Conservation (phyloP, 2,113 vertebrate genomes). For the Morone saxatilis region DNA sequence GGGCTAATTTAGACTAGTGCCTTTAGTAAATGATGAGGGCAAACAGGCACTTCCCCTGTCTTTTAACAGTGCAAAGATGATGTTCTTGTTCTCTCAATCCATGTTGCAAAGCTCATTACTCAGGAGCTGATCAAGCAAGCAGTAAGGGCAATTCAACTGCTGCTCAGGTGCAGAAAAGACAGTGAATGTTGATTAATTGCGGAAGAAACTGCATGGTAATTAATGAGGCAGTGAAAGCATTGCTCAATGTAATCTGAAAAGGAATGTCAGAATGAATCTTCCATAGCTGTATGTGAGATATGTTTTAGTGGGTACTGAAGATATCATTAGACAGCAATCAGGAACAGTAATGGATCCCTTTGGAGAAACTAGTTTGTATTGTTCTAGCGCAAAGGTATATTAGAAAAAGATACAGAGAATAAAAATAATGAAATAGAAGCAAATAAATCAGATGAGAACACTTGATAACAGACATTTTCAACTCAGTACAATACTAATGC, state of each 20-base stretch:
- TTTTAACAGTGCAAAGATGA: background rate
- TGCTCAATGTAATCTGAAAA: background rate
- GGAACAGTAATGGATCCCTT: background rate
- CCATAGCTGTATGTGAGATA: background rate
- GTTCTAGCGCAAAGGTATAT: background rate
- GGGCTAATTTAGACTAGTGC: background rate
- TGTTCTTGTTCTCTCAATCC: background rate
- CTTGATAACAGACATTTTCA: background rate
- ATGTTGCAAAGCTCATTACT: conserved; percentile 12
- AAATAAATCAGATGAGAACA: background rate
- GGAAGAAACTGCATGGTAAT: background rate
- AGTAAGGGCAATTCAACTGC: conserved; percentile 17
- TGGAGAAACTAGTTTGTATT: background rate
- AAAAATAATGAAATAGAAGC: background rate
- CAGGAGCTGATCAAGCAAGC: conserved; percentile 16
- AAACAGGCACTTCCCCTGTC: background rate
- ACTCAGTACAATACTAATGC: background rate
- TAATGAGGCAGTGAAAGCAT: conserved; percentile 19
- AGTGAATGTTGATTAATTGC: conserved; percentile 33
- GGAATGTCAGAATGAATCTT: background rate
- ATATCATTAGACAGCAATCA: background rate
- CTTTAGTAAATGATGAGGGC: conserved; percentile 19
- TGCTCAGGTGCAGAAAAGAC: conserved; percentile 26
- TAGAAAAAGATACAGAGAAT: background rate
- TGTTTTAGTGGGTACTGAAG: background rate